Conservation (phyloP, 1,140 invertebrate genomes). For the Bombyx mandarina region DNA sequence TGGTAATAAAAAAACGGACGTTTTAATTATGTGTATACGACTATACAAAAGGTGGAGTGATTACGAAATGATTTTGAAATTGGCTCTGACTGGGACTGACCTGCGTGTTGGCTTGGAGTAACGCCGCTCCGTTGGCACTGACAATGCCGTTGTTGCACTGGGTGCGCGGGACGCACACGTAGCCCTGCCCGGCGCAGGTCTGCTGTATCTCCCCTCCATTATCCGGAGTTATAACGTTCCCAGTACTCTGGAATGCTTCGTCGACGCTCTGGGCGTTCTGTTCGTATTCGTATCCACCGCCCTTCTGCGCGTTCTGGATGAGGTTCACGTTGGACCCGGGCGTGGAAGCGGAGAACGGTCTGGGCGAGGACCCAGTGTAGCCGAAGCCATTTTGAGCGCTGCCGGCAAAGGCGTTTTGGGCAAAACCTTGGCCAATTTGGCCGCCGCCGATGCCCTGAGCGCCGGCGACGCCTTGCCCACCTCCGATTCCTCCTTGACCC, state of each 20-base stretch:
- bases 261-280: constrained; percentile 28
- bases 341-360: constrained; percentile 31
- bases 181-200: constrained; percentile 69
- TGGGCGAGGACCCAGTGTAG: constrained; percentile 44
- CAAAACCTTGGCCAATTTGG: constrained; percentile 5
- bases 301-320: constrained; percentile 46
- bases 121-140: constrained; percentile 52
- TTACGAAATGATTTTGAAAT: too few relatives aligned
- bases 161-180: constrained; percentile 71
- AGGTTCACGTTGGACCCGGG: constrained; percentile 41
- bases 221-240: constrained; percentile 30
- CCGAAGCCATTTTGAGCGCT: constrained; percentile 19
- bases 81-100: constrained; percentile 22
- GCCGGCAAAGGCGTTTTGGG: constrained; percentile 11
- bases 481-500: constrained; percentile 19
- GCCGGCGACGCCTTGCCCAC: constrained; percentile 24
- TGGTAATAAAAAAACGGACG: too few relatives aligned
- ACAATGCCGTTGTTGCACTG: constrained; percentile 73
- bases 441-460: constrained; percentile 8
- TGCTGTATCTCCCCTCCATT: constrained; percentile 44
- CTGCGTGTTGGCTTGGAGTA: constrained; percentile 64
- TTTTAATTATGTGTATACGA: too few relatives aligned
- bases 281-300: constrained; percentile 28
- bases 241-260: constrained; percentile 37
- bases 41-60: too few relatives aligned